A percentile compares a stretch with the other conserved stretches of the same genome.
phyloP scores from a whole-genome alignment of 2,797 vertebrate genomes.

The Gobio occitaniae region DNA sequence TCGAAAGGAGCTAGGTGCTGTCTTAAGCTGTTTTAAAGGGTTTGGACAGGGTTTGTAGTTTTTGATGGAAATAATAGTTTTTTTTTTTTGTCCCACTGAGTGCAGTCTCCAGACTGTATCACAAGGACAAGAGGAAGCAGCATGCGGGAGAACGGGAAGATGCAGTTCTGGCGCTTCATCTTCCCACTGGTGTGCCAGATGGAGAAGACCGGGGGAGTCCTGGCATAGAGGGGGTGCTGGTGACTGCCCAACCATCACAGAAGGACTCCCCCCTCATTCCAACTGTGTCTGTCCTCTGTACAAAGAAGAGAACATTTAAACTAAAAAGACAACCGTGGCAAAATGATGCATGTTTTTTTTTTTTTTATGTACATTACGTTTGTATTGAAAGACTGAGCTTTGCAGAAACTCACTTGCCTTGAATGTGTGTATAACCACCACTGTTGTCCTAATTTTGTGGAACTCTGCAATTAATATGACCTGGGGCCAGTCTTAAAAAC shows the following conservation, averaged over 20 bases:
- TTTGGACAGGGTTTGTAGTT: slow-evolving; percentile 4
- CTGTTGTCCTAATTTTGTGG: neutral
- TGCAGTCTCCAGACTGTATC: slow-evolving; percentile 55
- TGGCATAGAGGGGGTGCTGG: slow-evolving; percentile 68
- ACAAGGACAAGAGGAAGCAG: slow-evolving; percentile 61
- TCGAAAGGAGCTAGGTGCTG: slow-evolving; percentile 1
- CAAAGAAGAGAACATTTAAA: slow-evolving; percentile 74
- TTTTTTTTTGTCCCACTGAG: slow-evolving; percentile 56
- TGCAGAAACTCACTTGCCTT: neutral
- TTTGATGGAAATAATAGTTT: slow-evolving; percentile 27
- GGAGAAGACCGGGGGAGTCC: slow-evolving; percentile 66
- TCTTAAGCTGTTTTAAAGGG: slow-evolving; percentile 23
- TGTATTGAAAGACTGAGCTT: neutral
- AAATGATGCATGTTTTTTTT: slow-evolving; percentile 13
- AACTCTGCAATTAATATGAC: neutral
- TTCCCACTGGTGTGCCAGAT: slow-evolving; percentile 73
- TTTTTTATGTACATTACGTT: neutral
- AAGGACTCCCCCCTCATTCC: slow-evolving; percentile 67
- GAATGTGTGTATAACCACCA: neutral
- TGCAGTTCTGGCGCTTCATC: slow-evolving; percentile 69
- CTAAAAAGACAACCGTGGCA: slow-evolving; percentile 1
- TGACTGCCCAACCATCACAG: slow-evolving; percentile 72
- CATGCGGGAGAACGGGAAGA: slow-evolving; percentile 67
- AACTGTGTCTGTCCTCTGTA: slow-evolving; percentile 69
- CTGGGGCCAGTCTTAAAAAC: neutral